These are phyloP conservation scores for Willowsia nigromaculata DNA, from an alignment of 2,888 invertebrate genomes.

Conservation along the genomic window DNA sequence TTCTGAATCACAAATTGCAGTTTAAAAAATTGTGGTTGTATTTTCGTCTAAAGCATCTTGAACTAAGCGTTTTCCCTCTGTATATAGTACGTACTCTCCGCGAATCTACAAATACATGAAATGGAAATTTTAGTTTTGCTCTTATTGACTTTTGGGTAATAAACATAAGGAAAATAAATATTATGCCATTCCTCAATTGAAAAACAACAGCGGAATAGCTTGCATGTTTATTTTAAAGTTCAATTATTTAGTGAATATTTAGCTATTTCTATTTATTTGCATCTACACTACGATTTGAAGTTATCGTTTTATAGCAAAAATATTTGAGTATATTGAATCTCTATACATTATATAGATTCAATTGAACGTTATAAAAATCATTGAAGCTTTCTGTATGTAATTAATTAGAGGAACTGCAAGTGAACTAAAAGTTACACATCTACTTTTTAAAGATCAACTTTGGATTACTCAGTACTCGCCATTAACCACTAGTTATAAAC, in stretches of 20 bases:
- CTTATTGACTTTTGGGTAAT: background rate
- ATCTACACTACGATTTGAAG: conserved; percentile 7
- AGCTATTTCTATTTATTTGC: background rate
- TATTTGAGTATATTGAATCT: background rate
- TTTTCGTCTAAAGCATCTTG: conserved; percentile 57
- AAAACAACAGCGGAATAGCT: background rate
- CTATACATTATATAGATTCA: background rate
- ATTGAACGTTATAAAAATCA: background rate
- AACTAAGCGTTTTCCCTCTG: conserved; percentile 56
- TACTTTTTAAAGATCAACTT: background rate
- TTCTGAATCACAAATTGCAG: conserved; percentile 20
- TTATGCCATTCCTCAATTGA: background rate
- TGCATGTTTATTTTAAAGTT: background rate
- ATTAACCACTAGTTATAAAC: no score
- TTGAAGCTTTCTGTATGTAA: conserved; percentile 62
- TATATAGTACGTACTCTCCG: conserved; percentile 62
- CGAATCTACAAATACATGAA: conserved; percentile 60
- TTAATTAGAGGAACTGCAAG: conserved; percentile 15
- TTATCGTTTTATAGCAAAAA: background rate
- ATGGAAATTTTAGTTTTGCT: background rate
- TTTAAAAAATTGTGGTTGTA: conserved; percentile 48
- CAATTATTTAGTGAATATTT: background rate
- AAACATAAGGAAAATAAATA: background rate
- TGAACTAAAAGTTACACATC: background rate
- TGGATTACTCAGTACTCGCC: background rate